Conservation (phyloP, 2,797 vertebrate genomes). For the Gorsachius magnificus region DNA sequence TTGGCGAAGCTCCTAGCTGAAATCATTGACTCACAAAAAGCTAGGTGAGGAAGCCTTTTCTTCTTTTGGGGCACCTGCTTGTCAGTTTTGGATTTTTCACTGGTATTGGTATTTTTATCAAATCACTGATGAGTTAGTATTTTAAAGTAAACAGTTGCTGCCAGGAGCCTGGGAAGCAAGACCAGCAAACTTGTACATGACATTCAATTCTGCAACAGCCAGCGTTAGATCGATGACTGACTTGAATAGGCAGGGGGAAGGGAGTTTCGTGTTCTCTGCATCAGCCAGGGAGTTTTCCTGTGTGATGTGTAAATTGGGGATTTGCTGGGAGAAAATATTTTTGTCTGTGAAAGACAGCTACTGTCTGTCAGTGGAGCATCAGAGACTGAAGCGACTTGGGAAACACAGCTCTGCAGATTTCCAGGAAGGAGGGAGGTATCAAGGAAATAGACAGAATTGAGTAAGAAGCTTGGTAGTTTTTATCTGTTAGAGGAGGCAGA, state of each 20-base stretch:
- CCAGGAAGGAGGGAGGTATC: background rate
- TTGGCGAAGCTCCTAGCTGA: background rate
- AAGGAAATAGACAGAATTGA: background rate
- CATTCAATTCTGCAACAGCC: fast-evolving
- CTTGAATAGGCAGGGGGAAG: background rate
- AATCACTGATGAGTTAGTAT: background rate
- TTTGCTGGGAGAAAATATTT: background rate
- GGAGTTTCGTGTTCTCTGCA: background rate
- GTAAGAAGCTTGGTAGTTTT: background rate
- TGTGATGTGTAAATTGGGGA: background rate
- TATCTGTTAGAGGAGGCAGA: background rate
- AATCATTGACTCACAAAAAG: background rate
- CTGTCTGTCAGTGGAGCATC: background rate
- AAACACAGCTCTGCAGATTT: background rate
- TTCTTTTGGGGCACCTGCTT: background rate
- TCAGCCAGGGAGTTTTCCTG: background rate
- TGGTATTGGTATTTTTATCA: background rate
- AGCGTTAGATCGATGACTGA: background rate
- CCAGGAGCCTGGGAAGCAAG: background rate
- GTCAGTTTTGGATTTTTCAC: background rate
- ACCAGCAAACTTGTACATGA: background rate
- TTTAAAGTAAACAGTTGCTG: background rate
- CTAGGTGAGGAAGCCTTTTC: background rate
- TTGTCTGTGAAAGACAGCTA: background rate
- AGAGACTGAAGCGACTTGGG: background rate